Evolutionary conservation across 1,140 invertebrate genomes (phyloP).

Genomic region (Nasonia longicornis): DNA sequence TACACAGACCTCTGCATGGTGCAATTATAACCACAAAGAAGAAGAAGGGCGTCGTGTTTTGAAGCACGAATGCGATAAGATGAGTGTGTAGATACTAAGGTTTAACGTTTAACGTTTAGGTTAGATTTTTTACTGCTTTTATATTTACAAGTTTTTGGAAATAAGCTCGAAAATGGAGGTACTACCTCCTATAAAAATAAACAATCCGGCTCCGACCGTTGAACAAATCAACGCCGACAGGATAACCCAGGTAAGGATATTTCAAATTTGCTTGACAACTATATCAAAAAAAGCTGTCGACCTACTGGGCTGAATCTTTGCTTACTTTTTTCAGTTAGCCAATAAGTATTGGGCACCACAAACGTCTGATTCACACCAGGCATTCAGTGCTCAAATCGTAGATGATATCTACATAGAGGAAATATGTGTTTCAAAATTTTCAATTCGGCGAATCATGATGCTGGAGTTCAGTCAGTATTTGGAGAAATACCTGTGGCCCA

Average conservation of each 20-base stretch:
- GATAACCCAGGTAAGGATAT: conserved; percentile 78
- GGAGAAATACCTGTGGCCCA: conserved; percentile 98
- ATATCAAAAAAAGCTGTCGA: background rate
- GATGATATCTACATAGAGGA: conserved; percentile 87
- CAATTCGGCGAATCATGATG: conserved; percentile 91
- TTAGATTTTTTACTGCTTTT: conserved; percentile 6
- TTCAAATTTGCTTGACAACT: background rate
- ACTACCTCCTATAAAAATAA: conserved; percentile 65
- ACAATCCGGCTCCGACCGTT: conserved; percentile 79
- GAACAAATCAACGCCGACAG: conserved; percentile 87
- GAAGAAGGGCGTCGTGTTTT: background rate
- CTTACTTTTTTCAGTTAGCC: conserved; percentile 76
- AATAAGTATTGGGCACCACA: conserved; percentile 91
- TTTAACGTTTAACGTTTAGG: background rate
- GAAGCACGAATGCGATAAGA: background rate
- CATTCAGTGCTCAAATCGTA: conserved; percentile 80
- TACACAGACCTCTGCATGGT: too few species aligned
- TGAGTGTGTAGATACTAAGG: background rate
- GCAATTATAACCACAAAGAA: too few species aligned
- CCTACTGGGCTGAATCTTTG: background rate
- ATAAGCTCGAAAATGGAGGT: conserved; percentile 57
- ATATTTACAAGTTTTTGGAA: conserved; percentile 3
- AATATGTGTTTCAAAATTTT: conserved; percentile 83
- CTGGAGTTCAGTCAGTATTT: conserved; percentile 97
- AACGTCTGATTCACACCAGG: conserved; percentile 75